A percentile compares a stretch with the other conserved stretches of the same genome.
phyloP scores from a whole-genome alignment of 1,140 invertebrate species.

The Halesus radiatus region DNA sequence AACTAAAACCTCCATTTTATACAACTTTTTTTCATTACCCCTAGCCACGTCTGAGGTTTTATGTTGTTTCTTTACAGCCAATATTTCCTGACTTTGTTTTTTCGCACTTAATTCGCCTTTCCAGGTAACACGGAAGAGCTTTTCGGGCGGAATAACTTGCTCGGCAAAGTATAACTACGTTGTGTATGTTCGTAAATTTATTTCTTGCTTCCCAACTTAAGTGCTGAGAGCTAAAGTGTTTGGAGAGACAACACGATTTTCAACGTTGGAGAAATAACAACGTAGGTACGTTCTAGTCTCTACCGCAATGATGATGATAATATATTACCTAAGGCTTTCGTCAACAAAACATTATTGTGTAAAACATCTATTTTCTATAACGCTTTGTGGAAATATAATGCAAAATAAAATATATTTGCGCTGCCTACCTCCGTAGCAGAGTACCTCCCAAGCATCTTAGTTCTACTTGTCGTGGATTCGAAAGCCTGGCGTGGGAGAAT shows the following conservation, averaged over 20 bases:
- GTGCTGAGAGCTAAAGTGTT: conserved; percentile 28
- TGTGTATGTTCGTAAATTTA: conserved; percentile 39
- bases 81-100: conserved; percentile 30
- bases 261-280: not conserved
- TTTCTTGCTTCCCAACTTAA: conserved; percentile 12
- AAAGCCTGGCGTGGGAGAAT: too few relatives aligned
- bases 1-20: too few relatives aligned
- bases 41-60: not conserved
- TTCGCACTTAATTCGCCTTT: conserved; percentile 23
- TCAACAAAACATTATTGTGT: too few relatives aligned
- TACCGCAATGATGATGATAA: too few relatives aligned
- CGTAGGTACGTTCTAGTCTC: not conserved
- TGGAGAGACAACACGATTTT: conserved; percentile 5
- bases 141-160: conserved; percentile 43
- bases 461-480: too few relatives aligned
- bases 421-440: too few relatives aligned
- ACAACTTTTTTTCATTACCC: too few relatives aligned
- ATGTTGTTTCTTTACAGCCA: not conserved
- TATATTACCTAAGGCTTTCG: too few relatives aligned
- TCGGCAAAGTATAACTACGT: conserved; percentile 50
- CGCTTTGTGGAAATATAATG: too few relatives aligned
- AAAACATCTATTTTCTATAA: too few relatives aligned
- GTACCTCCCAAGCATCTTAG: too few relatives aligned
- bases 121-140: conserved; percentile 42
- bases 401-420: too few relatives aligned